These are phyloP conservation scores for Xylophagus ater DNA, from an alignment of 2,888 invertebrate species.

Conservation along the genomic window DNA sequence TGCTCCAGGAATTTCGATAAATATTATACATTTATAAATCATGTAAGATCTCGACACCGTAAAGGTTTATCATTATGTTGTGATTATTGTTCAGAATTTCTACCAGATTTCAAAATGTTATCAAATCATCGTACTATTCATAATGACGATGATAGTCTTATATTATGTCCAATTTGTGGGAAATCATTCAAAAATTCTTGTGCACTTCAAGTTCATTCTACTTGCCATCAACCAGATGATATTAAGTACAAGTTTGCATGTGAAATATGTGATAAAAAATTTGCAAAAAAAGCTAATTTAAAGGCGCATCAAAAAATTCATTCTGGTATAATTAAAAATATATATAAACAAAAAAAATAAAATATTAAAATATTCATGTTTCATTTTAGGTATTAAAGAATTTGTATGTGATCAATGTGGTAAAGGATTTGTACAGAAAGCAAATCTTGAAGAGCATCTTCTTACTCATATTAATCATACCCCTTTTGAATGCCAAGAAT, in stretches of 20 bases:
- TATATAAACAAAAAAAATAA: not conserved
- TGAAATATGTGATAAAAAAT: constrained; percentile 20
- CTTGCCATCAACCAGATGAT: constrained; percentile 19
- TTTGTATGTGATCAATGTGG: constrained; percentile 42
- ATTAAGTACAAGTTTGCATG: constrained; percentile 16
- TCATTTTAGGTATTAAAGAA: constrained; percentile 20
- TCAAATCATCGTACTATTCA: constrained; percentile 20
- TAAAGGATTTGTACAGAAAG: constrained; percentile 40
- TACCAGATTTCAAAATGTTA: constrained; percentile 15
- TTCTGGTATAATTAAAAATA: no score
- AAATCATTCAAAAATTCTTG: constrained; percentile 22
- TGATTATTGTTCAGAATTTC: constrained; percentile 22
- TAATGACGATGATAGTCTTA: constrained; percentile 4
- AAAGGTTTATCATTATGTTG: constrained; percentile 21
- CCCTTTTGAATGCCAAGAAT: constrained; percentile 39
- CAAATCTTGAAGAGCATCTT: constrained; percentile 42
- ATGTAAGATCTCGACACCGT: constrained; percentile 25
- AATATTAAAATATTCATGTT: not conserved
- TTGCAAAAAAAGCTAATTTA: constrained; percentile 20
- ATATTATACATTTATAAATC: constrained; percentile 26
- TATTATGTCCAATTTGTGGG: constrained; percentile 23
- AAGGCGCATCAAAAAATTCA: constrained; percentile 24
- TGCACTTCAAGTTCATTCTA: constrained; percentile 21
- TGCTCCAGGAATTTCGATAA: constrained; percentile 24
- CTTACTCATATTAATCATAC: constrained; percentile 41